Evolutionary conservation across 2,113 vertebrate species (phyloP), one percentile per base, ranked within the genome.

Genomic region (Takifugu bimaculatus): DNA sequence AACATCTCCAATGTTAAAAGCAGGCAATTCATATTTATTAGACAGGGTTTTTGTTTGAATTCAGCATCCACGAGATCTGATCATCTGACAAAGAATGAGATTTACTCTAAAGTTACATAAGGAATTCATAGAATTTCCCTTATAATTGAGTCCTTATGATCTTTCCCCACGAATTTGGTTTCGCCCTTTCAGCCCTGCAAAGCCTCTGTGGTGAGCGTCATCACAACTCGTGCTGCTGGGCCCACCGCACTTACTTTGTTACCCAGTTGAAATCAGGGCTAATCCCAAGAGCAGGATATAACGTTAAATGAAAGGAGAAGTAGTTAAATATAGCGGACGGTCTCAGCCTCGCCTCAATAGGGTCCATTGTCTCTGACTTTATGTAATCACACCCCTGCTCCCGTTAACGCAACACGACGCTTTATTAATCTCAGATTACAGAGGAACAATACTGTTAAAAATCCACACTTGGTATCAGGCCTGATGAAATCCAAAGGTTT

Each of bases 301-400:
- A 59, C 47, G 13, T 12, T 54, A 50, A 68, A 75, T 74, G 67
- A 75, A 80, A 57, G 61, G 44, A 66, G 53, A 79, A 49, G 60
- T 80, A 62, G 79, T 61, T 89, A 87, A 89, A 89, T 77, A 90
- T 89, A 90, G 78, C 70, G 51, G n/a, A 28, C 0, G 2, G 26
- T 63, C 78, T 66, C 43, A 62, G 44, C 56, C 45, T 26, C 32
- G 45, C 45, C 52, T 88, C 67, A 86, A 87, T 79, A 54, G 77
- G 10, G 42, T 54, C 61, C 72, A 82, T 89, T 88, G 82, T 89
- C 39, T 65, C 1, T 4, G 32, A 62, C 56, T 56, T 81, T 57
- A 78, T 72, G 66, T 72, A 84, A 89, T 65, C 39, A 13, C 12
- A 14, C 0, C 15, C 44, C 44, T 28, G 4, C 26, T 83, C 27